Evolutionary conservation across 1,140 invertebrate species (phyloP), one percentile per base, ranked within the genome.

Genomic region (Caenorhabditis tropicalis): DNA sequence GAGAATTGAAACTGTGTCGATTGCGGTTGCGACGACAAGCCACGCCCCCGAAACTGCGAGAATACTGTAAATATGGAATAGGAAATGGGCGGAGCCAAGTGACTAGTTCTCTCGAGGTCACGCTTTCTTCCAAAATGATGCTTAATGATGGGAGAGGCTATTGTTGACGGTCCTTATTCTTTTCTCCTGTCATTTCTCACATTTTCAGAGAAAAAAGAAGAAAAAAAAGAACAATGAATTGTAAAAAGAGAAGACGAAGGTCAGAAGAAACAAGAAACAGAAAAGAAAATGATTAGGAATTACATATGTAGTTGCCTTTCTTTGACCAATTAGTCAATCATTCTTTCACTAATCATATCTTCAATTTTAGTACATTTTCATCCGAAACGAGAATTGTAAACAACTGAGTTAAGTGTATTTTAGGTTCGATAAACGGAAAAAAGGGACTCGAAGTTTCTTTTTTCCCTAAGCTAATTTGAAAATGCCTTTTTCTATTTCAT

Each of bases 281-380:
- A 56, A 29, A 1, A n/a, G 24, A 24, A 27, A 56, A 21, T 24
- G 24, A 56, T 12, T 21, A 6, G 1, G 12, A 43, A 43, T 43
- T 12, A n/a, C n/a, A n/a, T 51, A 56, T 56, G 53, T 56, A n/a
- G n/a, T n/a, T n/a, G n/a, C n/a, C n/a, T n/a, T 15, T 33, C 36
- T 33, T 65, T 65, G 58, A 65, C 58, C 58, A 65, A 65, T 65
- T 65, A 65, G 58, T 65, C 58, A 65, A 19, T 36, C 29, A 33
- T 24, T 16, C 1, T 27, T 58, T 10, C 10, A 24, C 31, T 65
- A 65, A 65, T 65, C 58, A 65, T 65, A 65, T 65, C 58, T 65
- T 36, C 58, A 65, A 65, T 65, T 65, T 65, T 65, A 65, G 58
- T 36, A n/a, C 58, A 19, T 6, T 1, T 58, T 51, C 21, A 56